These are phyloP conservation scores for Ethmia dodecea DNA, from an alignment of 2,888 invertebrate species.

Conservation along the genomic window DNA sequence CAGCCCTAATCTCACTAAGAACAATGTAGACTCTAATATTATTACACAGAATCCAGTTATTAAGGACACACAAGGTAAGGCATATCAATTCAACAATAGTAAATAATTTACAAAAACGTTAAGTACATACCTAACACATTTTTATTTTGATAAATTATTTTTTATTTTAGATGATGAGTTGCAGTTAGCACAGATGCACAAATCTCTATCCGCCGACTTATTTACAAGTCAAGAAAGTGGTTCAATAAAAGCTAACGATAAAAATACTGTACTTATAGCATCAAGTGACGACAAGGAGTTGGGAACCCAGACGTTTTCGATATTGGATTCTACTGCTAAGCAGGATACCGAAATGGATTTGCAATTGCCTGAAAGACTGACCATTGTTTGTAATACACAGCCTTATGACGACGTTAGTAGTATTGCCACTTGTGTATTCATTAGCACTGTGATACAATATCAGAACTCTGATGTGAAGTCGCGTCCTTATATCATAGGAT, in stretches of 20 bases:
- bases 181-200: slow-evolving; percentile 49
- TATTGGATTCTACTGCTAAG: slow-evolving; percentile 28
- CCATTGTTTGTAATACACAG: slow-evolving; percentile 35
- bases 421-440: no score
- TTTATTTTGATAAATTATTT: slow-evolving; percentile 1
- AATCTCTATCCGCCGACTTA: slow-evolving; percentile 46
- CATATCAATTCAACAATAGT: no score
- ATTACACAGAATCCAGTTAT: slow-evolving; percentile 20
- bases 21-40: slow-evolving; percentile 10
- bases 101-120: no score
- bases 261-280: slow-evolving; percentile 10
- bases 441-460: no score
- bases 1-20: no score
- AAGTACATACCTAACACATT: background rate
- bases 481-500: no score
- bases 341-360: slow-evolving; percentile 10
- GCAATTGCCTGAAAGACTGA: slow-evolving; percentile 24
- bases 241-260: slow-evolving; percentile 10
- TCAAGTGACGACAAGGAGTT: slow-evolving; percentile 28
- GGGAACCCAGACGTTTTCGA: slow-evolving; percentile 54
- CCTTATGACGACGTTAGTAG: slow-evolving; percentile 42
- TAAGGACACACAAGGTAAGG: slow-evolving; percentile 46
- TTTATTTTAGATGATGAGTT: slow-evolving; percentile 51
- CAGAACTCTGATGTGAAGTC: no score
- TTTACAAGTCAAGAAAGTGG: slow-evolving; percentile 48